These are phyloP conservation scores for Phalacrocorax aristotelis DNA, from an alignment of 2,113 vertebrate genomes.

Conservation along the genomic window DNA sequence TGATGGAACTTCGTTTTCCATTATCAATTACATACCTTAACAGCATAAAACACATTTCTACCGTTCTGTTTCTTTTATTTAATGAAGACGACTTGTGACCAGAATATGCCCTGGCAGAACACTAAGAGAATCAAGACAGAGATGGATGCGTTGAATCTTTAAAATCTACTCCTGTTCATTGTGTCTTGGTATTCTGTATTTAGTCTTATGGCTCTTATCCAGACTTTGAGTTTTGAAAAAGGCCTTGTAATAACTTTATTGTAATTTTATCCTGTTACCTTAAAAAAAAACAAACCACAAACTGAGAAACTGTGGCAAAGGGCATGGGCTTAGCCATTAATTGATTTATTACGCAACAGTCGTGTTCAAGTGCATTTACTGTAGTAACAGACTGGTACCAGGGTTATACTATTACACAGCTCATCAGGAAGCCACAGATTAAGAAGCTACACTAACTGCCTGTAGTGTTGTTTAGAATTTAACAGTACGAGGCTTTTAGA, in stretches of 20 bases:
- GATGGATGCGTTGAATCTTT: neutral
- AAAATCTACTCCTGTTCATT: neutral
- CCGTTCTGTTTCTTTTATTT: neutral
- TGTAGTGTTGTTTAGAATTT: neutral
- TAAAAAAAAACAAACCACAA: neutral
- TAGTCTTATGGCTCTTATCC: neutral
- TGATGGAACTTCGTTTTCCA: neutral
- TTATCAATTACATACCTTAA: no score
- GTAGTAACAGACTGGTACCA: neutral
- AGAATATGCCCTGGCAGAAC: neutral
- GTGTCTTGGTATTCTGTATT: neutral
- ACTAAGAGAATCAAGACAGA: neutral
- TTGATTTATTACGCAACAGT: neutral
- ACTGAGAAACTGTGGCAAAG: neutral
- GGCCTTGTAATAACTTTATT: neutral
- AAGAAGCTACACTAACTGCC: neutral
- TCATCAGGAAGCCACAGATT: neutral
- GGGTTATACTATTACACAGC: neutral
- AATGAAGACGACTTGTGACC: neutral
- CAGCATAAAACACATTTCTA: neutral
- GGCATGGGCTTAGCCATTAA: neutral
- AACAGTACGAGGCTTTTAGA: neutral
- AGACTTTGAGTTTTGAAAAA: neutral
- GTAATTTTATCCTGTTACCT: neutral
- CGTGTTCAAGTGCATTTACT: rapidly evolving